phyloP scores from a whole-genome alignment of 2,113 vertebrate species.

The Phrynosoma platyrhinos region DNA sequence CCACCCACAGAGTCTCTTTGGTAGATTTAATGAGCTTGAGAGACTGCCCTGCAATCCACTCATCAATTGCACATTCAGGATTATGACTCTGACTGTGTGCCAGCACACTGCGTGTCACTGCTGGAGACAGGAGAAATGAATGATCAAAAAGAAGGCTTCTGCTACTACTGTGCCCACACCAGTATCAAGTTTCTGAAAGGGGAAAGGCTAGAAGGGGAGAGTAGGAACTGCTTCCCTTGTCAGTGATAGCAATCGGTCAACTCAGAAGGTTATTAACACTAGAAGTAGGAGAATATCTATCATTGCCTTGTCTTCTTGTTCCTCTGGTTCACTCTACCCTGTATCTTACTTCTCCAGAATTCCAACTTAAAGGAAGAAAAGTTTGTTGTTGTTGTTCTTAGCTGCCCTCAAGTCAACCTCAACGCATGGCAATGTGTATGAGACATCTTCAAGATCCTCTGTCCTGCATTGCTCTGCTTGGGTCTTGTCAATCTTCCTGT shows the following conservation, averaged over 20 bases:
- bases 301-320: not conserved
- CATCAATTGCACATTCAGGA: not conserved
- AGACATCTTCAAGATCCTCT: too few species aligned
- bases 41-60: not conserved
- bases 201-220: not conserved
- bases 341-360: not conserved
- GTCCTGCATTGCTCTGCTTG: too few species aligned
- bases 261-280: not conserved
- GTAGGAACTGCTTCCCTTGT: too few species aligned
- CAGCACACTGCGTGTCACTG: not conserved
- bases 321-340: not conserved
- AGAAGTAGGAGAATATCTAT: not conserved
- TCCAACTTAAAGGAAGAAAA: not conserved
- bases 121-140: slow-evolving; percentile 1
- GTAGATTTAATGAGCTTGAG: slow-evolving; percentile 15
- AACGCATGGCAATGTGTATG: too few species aligned
- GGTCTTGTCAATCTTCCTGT: too few species aligned
- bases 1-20: not conserved
- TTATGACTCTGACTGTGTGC: not conserved
- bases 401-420: too few species aligned
- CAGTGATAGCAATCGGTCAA: not conserved
- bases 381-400: too few species aligned
- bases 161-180: not conserved
- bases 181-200: not conserved
- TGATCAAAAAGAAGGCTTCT: not conserved